A percentile compares a stretch with the other conserved stretches of the same genome.
Conservation (phyloP, 1,140 invertebrate genomes). For the Adoxophyes honmai region DNA sequence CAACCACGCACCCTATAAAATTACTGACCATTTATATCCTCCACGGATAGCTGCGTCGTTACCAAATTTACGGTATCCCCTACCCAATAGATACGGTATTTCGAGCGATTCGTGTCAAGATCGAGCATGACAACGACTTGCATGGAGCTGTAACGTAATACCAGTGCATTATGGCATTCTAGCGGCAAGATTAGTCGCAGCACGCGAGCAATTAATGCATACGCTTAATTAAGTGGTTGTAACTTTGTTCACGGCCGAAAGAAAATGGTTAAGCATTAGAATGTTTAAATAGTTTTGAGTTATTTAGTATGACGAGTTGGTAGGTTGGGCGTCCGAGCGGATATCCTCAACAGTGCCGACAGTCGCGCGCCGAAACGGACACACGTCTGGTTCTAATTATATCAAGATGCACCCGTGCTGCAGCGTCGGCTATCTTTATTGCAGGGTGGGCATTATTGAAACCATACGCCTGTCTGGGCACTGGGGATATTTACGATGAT, state of each 20-base stretch:
- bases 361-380: constrained; percentile 18
- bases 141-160: constrained; percentile 7
- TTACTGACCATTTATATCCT: constrained; percentile 25
- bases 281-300: neutral
- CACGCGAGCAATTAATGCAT: neutral
- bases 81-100: constrained; percentile 7
- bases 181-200: constrained; percentile 2
- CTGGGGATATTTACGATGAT: no score
- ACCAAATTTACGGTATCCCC: constrained; percentile 16
- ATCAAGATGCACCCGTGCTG: neutral
- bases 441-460: neutral
- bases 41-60: constrained; percentile 12
- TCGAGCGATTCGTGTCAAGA: constrained; percentile 19
- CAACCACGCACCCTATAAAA: constrained; percentile 21
- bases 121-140: neutral
- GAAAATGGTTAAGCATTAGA: neutral
- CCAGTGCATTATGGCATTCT: constrained; percentile 11
- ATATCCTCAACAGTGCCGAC: constrained; percentile 36
- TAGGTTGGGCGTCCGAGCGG: constrained; percentile 26
- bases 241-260: neutral
- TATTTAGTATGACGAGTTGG: constrained; percentile 32
- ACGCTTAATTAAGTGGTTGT: constrained; percentile 1
- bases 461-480: neutral
- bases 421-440: constrained; percentile 7
- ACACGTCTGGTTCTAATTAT: constrained; percentile 12